Percentiles rank a stretch among this genome's conserved stretches.
phyloP scores from a whole-genome alignment of 1,140 invertebrate genomes.

The Trichoplusia ni region DNA sequence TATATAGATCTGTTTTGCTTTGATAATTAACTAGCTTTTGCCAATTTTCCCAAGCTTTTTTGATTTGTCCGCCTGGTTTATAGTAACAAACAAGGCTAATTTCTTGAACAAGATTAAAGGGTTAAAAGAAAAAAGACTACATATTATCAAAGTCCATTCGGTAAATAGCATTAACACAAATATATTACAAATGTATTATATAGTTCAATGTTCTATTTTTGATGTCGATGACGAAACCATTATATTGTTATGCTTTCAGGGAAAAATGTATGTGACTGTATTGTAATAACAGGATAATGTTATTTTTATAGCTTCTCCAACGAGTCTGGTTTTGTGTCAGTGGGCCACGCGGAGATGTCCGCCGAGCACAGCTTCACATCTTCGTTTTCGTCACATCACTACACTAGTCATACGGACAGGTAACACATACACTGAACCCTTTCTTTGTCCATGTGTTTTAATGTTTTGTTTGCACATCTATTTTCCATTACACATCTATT shows the following conservation, averaged over 20 bases:
- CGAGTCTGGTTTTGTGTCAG: constrained; percentile 88
- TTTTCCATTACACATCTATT: constrained; percentile 24
- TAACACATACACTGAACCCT: constrained; percentile 28
- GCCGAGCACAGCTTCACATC: constrained; percentile 74
- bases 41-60: too few species aligned
- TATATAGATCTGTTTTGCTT: too few species aligned
- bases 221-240: too few species aligned
- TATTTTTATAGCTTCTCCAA: constrained; percentile 76
- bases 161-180: too few species aligned
- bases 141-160: too few species aligned
- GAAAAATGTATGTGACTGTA: not conserved
- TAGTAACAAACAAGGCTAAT: too few species aligned
- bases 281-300: not conserved
- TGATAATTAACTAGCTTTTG: too few species aligned
- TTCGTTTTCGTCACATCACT: constrained; percentile 72
- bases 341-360: constrained; percentile 80
- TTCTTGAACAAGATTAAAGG: too few species aligned
- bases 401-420: constrained; percentile 76
- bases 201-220: too few species aligned
- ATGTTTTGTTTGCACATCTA: constrained; percentile 41
- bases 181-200: too few species aligned
- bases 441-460: constrained; percentile 25
- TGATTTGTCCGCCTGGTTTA: too few species aligned
- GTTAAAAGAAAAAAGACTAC: too few species aligned
- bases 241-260: not conserved